Conservation (phyloP, 2,113 vertebrate species). For the Bambusicola thoracicus region DNA sequence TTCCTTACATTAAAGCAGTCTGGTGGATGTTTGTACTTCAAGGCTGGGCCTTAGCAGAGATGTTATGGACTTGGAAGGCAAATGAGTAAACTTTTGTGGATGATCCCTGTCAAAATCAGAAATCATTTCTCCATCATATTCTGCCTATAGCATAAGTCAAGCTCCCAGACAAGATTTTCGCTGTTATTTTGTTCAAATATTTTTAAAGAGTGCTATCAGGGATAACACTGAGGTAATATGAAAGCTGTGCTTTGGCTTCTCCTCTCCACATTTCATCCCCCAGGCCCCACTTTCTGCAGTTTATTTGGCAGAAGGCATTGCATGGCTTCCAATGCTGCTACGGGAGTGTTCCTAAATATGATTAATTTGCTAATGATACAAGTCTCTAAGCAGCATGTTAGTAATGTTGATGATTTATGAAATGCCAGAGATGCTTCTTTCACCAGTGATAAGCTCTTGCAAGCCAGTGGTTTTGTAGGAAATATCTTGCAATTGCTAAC, state of each 20-base stretch:
- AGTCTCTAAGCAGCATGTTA: conserved; percentile 30
- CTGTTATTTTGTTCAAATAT: neutral
- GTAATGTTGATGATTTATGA: conserved; percentile 47
- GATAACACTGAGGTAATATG: conserved; percentile 18
- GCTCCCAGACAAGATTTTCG: neutral
- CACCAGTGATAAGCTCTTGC: conserved; percentile 5
- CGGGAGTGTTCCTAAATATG: neutral
- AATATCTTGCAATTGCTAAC: neutral
- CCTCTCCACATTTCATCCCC: neutral
- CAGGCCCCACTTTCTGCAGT: neutral
- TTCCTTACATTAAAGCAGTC: neutral
- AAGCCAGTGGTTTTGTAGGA: conserved; percentile 1
- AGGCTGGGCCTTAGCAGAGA: neutral
- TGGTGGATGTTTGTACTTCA: neutral
- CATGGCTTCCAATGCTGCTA: neutral
- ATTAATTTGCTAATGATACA: conserved; percentile 38
- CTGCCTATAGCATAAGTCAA: neutral
- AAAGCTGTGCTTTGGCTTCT: conserved; percentile 12
- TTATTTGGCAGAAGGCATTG: conserved; percentile 20
- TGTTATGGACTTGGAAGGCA: neutral
- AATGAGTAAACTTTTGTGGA: neutral
- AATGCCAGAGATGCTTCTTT: conserved; percentile 53
- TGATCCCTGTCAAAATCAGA: neutral
- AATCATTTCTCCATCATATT: neutral
- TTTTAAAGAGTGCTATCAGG: conserved; percentile 41